phyloP scores from a whole-genome alignment of 2,888 invertebrate species.

The Augiades crinisus region DNA sequence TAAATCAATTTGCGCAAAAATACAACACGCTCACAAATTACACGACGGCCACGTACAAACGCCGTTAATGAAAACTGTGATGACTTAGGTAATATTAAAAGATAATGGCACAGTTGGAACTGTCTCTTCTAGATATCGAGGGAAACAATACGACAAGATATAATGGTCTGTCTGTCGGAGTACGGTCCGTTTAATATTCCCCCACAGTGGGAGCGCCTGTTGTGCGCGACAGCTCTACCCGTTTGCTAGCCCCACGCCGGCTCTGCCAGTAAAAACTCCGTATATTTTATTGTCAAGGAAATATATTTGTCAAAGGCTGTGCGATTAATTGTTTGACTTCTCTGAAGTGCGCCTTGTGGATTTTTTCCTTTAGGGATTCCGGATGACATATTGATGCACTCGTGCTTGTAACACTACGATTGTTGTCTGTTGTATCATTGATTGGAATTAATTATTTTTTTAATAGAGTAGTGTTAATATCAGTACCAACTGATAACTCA shows the following conservation, averaged over 20 bases:
- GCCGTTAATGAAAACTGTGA: too few relatives aligned
- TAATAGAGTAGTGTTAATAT: too few relatives aligned
- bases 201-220: slow-evolving; percentile 65
- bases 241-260: slow-evolving; percentile 55
- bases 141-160: slow-evolving; percentile 56
- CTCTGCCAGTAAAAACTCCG: slow-evolving; percentile 66
- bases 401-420: slow-evolving; percentile 17
- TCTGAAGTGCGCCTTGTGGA: slow-evolving; percentile 49
- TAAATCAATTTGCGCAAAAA: slow-evolving; percentile 22
- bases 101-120: neutral
- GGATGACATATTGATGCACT: slow-evolving; percentile 32
- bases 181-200: slow-evolving; percentile 70
- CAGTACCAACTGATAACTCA: too few relatives aligned
- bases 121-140: slow-evolving; percentile 29
- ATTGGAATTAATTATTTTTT: neutral
- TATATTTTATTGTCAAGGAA: slow-evolving; percentile 77
- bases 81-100: slow-evolving; percentile 1
- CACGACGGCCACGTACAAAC: too few relatives aligned
- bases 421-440: neutral
- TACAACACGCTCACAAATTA: slow-evolving; percentile 15
- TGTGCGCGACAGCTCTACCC: slow-evolving; percentile 71
- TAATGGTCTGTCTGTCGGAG: slow-evolving; percentile 52
- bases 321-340: slow-evolving; percentile 68
- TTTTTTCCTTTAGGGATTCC: slow-evolving; percentile 43
- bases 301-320: slow-evolving; percentile 73